Percentiles rank a stretch among this genome's conserved stretches.
Conservation (phyloP, 2,888 invertebrate genomes). For the Himalopsyche kuldschensis region DNA sequence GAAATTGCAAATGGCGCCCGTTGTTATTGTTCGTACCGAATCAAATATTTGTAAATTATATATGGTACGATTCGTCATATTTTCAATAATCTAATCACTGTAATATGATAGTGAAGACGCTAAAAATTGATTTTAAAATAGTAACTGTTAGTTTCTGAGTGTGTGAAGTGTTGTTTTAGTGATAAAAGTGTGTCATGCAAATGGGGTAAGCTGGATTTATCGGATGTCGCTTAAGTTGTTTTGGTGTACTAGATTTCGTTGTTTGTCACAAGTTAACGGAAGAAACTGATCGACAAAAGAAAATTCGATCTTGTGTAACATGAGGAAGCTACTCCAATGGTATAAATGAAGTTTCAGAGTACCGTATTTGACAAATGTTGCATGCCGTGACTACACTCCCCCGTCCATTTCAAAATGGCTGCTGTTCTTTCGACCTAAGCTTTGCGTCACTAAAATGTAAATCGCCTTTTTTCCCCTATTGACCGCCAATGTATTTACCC, state of each 20-base stretch:
- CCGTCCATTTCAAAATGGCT: slow-evolving; percentile 65
- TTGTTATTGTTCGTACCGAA: slow-evolving; percentile 98
- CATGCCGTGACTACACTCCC: slow-evolving; percentile 61
- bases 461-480: slow-evolving; percentile 28
- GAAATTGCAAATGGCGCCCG: slow-evolving; percentile 98
- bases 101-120: slow-evolving; percentile 59
- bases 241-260: slow-evolving; percentile 49
- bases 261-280: slow-evolving; percentile 13
- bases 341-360: slow-evolving; percentile 8
- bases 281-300: background rate
- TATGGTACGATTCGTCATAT: slow-evolving; percentile 67
- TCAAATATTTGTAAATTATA: slow-evolving; percentile 71
- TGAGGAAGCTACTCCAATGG: background rate
- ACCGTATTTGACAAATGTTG: slow-evolving; percentile 56
- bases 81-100: slow-evolving; percentile 61
- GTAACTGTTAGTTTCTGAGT: slow-evolving; percentile 60
- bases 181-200: slow-evolving; percentile 75
- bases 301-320: slow-evolving; percentile 12
- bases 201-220: slow-evolving; percentile 70
- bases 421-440: slow-evolving; percentile 63
- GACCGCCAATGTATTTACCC: background rate
- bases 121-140: slow-evolving; percentile 55
- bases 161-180: slow-evolving; percentile 53
- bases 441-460: slow-evolving; percentile 58
- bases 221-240: slow-evolving; percentile 63